Evolutionary conservation across 2,797 vertebrate genomes (phyloP).

Genomic region (Rhinatrema bivittatum): DNA sequence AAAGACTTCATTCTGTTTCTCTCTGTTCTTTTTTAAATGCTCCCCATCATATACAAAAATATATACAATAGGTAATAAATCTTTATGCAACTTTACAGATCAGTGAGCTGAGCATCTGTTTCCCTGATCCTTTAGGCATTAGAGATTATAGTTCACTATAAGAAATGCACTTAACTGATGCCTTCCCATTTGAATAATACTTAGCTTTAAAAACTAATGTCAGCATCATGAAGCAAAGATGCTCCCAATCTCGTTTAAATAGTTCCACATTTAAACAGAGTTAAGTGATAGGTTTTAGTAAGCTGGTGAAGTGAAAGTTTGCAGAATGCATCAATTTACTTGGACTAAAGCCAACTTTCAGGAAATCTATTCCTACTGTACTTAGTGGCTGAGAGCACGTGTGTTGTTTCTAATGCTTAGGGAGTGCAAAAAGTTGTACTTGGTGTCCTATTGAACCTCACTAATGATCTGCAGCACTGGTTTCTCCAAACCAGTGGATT

Average conservation of each 20-base stretch:
- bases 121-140: constrained; percentile 17
- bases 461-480: neutral
- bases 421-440: neutral
- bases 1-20: constrained; percentile 53
- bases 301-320: constrained; percentile 31
- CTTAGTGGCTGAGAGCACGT: constrained; percentile 4
- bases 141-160: constrained; percentile 12
- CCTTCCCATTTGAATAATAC: constrained; percentile 24
- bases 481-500: constrained; percentile 1
- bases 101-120: constrained; percentile 10
- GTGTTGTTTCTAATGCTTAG: neutral
- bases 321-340: no score
- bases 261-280: no score
- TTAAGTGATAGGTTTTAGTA: constrained; percentile 32
- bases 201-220: constrained; percentile 36
- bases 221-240: constrained; percentile 23
- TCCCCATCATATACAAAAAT: constrained; percentile 27
- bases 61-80: constrained; percentile 36
- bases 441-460: fast-evolving
- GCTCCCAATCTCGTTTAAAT: no score
- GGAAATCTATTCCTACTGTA: constrained; percentile 20
- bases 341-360: constrained; percentile 17
- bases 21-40: constrained; percentile 31
- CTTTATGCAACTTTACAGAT: constrained; percentile 29
- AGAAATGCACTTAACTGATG: constrained; percentile 18